Base-by-base conservation (phyloP, 2,797 vertebrate genomes). In the Crocidura indochinensis region DNA sequence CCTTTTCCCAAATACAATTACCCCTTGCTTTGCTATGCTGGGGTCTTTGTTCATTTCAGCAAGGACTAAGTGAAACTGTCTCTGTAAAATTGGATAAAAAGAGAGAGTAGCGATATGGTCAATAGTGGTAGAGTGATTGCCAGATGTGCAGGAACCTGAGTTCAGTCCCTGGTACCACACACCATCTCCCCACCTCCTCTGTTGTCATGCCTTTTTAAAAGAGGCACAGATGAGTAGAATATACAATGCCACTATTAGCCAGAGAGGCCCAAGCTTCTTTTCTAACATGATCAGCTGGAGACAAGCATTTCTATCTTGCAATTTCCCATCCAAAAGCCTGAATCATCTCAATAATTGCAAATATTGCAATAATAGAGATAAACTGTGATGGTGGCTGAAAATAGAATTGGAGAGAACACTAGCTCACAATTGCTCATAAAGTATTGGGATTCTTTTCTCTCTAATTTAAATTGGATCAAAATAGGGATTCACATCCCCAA, bases 391-490 rank as follows among this genome's bases (percentile, higher is more conserved):
- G 29, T 4, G 46, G 60, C 27, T 79, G 68, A 62, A n/a, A 68
- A 14, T 15, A n/a, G 56, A 60, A 60, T 20, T 60, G 6, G 22
- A 60, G 19, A 56, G 53, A 56, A 56, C 53, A 17, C 12, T 19
- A 56, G 17, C 22, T 60, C 15, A 60, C 56, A 60, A 60, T 22
- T 5, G 56, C 56, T 60, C 56, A 60, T 60, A 20, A 60, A 7
- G 14, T 51, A 3, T 15, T 60, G 19, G 56, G 56, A 7, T 3
- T 68, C 29, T 17, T 74, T 93, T 60, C 27, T 8, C 31, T n/a
- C 51, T 10, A 38, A 38, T 38, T 74, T 86, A 88, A 90, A 24
- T 92, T 93, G 84, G 65, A 84, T 47, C 11, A 49, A 92, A 88
- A 76, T 62, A 72, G 73, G 38, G 29, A 87, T 64, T 92, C 24